Base-by-base conservation (phyloP, 2,888 invertebrate genomes). In the Nomada fabriciana region DNA sequence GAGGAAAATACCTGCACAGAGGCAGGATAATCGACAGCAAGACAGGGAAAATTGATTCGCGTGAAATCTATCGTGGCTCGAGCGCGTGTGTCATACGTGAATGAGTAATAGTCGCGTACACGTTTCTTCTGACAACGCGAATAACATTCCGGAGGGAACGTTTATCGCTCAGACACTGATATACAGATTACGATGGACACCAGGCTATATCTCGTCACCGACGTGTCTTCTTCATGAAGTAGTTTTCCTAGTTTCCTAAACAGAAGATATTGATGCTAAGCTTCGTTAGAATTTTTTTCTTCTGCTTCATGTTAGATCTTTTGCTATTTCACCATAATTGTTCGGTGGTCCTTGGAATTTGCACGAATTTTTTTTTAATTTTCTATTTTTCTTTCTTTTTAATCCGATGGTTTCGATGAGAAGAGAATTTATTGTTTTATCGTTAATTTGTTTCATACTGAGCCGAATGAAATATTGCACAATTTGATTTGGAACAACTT, bases 81-180 rank as follows among this genome's bases (percentile, higher is more conserved):
- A 4, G 7, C 29, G 55, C 13, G 23, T 87, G 86, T 82, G 86
- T 86, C 88, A 88, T 74, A 68, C 71, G 65, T 73, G 77, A 67
- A 80, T 86, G 86, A 86, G 86, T 86, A 86, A 86, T 83, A 57
- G 42, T 57, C 60, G 78, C 53, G 42, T 70, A 65, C 63, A 70
- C 60, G 71, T 63, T 72, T 71, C 70, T 47, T 79, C 78, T 68
- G 71, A 78, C 75, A 64, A 55, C 60, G 73, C 76, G 77, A 76
- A 29, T 68, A 61, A 67, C 71, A 85, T 79, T 87, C 85, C 68
- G 18, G 15, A 67, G 76, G 77, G 74, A 76, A 63, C 63, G 57
- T 82, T 88, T 83, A 88, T 85, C 86, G 11, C 15, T 88, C 70
- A 42, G 3, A 55, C 59, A 52, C 79, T 69, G 86, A 87, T 82